Percentiles rank a stretch among this genome's conserved stretches.
phyloP scores from a whole-genome alignment of 2,797 vertebrate species.

The Pempheris klunzingeri region DNA sequence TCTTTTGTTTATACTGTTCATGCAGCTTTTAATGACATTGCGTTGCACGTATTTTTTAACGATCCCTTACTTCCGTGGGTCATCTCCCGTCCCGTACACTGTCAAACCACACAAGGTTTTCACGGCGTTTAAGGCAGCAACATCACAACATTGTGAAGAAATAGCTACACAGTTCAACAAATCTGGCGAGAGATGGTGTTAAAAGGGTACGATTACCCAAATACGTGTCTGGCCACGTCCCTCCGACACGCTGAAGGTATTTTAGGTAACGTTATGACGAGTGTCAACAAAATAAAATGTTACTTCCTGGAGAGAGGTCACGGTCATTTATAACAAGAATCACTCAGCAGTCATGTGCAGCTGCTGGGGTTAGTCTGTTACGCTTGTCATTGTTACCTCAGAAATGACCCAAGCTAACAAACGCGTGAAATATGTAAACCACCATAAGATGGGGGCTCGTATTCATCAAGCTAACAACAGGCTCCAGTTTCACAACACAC shows the following conservation, averaged over 20 bases:
- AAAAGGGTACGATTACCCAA: background rate
- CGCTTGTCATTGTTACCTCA: background rate
- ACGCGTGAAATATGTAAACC: background rate
- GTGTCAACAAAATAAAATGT: no score
- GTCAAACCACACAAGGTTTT: background rate
- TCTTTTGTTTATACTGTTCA: background rate
- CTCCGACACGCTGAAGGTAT: background rate
- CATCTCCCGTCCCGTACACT: background rate
- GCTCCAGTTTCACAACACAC: slow-evolving; percentile 23
- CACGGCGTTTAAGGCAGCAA: background rate
- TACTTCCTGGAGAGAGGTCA: slow-evolving; percentile 35
- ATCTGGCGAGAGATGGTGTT: background rate
- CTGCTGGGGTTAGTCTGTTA: no score
- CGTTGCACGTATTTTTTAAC: no score
- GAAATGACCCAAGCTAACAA: background rate
- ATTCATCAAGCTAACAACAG: background rate
- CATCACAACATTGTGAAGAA: no score
- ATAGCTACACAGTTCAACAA: background rate
- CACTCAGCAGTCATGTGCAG: background rate
- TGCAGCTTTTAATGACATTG: background rate
- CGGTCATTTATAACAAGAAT: background rate
- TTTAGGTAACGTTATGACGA: no score
- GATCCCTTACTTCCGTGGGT: background rate
- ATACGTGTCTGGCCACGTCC: background rate
- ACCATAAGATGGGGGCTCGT: no score